A percentile compares a stretch with the other conserved stretches of the same genome.
Evolutionary conservation across 2,113 vertebrate genomes (phyloP).

Genomic region (Brachirus orientalis): DNA sequence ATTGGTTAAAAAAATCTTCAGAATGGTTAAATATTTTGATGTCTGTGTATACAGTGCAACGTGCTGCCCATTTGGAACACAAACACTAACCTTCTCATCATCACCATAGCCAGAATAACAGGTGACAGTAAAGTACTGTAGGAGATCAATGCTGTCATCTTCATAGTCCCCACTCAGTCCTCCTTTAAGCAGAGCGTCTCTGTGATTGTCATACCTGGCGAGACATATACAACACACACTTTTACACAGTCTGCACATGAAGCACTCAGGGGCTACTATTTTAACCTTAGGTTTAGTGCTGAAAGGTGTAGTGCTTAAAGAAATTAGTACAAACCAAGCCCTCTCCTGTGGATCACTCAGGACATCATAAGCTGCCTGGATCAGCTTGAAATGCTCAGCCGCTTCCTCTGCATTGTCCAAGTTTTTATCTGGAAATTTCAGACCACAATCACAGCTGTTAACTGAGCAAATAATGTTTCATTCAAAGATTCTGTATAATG

Average conservation of each 20-base stretch:
- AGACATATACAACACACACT: background rate
- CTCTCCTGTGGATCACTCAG: slow-evolving; percentile 95
- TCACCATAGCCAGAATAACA: slow-evolving; percentile 95
- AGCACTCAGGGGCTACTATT: too few relatives aligned
- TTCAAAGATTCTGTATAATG: too few relatives aligned
- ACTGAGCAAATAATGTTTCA: too few relatives aligned
- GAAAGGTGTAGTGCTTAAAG: background rate
- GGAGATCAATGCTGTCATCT: slow-evolving; percentile 92
- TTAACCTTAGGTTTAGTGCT: too few relatives aligned
- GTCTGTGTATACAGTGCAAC: too few relatives aligned
- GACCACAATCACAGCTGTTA: slow-evolving; percentile 4
- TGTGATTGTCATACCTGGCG: slow-evolving; percentile 95
- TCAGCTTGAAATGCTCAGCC: slow-evolving; percentile 94
- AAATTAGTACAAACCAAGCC: slow-evolving; percentile 85
- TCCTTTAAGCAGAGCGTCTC: slow-evolving; percentile 92
- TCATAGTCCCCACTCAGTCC: slow-evolving; percentile 90
- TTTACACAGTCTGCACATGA: background rate
- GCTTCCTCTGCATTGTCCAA: slow-evolving; percentile 91
- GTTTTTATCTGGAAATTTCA: slow-evolving; percentile 89
- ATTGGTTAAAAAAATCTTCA: too few relatives aligned
- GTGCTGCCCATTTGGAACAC: background rate
- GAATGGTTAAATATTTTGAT: too few relatives aligned
- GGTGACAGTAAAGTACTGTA: slow-evolving; percentile 93
- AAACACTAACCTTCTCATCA: slow-evolving; percentile 87
- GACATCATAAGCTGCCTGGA: slow-evolving; percentile 96